Evolutionary conservation across 2,113 vertebrate species (phyloP).

Genomic region (Leucopsar rothschildi): DNA sequence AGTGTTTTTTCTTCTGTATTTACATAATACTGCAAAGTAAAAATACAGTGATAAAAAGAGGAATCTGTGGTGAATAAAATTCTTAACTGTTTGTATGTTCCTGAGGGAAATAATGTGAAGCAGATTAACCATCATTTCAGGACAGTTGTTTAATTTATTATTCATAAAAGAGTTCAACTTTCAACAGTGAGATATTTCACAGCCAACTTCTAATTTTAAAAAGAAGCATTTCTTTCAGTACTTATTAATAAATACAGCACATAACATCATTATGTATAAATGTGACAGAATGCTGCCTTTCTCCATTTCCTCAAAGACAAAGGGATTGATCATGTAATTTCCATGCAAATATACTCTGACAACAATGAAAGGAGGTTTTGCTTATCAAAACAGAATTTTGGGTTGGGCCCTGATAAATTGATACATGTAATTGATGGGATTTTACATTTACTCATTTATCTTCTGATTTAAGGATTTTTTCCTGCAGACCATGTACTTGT

Average conservation of each 20-base stretch:
- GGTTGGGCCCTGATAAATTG: not conserved
- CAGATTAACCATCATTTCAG: not conserved
- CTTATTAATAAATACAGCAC: constrained; percentile 26
- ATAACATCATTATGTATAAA: not conserved
- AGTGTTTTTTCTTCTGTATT: not conserved
- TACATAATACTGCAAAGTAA: not conserved
- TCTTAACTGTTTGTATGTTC: not conserved
- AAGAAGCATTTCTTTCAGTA: not conserved
- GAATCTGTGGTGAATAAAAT: not conserved
- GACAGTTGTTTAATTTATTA: not conserved
- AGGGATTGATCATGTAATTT: constrained; percentile 16
- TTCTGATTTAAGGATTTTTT: not conserved
- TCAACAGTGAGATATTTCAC: not conserved
- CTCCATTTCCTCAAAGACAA: constrained; percentile 13
- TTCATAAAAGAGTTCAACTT: constrained; percentile 8
- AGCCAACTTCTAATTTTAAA: constrained; percentile 2
- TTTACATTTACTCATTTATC: not conserved
- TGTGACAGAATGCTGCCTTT: not conserved
- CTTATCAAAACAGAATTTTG: constrained; percentile 2
- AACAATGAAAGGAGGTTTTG: not conserved
- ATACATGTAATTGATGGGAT: not conserved
- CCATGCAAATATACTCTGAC: not conserved
- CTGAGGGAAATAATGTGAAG: not conserved
- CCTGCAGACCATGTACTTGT: constrained; percentile 15
- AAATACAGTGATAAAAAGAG: not conserved